Evolutionary conservation across 2,797 vertebrate genomes (phyloP).

Genomic region (Semotilus atromaculatus): DNA sequence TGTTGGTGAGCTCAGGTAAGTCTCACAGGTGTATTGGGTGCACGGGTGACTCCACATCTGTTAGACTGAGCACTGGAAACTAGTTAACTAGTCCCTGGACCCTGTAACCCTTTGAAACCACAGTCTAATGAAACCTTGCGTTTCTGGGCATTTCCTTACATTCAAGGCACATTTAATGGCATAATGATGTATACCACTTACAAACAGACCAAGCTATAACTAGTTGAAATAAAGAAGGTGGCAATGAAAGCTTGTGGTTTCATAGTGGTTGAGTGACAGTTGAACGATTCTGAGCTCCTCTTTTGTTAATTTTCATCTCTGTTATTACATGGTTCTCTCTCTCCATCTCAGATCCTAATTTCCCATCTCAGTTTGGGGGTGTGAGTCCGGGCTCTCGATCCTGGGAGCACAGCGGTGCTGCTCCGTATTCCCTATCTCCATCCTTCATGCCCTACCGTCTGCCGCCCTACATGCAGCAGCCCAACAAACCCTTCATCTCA

Average conservation of each 20-base stretch:
- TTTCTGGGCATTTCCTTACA: background rate
- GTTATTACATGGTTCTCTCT: background rate
- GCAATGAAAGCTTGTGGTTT: background rate
- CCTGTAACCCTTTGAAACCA: background rate
- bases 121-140: background rate
- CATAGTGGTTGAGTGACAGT: background rate
- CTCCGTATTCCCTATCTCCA: conserved; percentile 86
- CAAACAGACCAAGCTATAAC: background rate
- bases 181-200: background rate
- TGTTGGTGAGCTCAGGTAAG: conserved; percentile 56
- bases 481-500: conserved; percentile 89
- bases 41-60: conserved; percentile 23
- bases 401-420: conserved; percentile 88
- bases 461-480: conserved; percentile 93
- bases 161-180: background rate
- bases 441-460: conserved; percentile 91
- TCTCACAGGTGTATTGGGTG: conserved; percentile 20
- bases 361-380: conserved; percentile 86
- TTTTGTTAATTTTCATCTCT: too few relatives aligned
- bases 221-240: background rate
- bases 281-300: background rate
- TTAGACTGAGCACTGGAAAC: conserved; percentile 11
- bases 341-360: conserved; percentile 83
- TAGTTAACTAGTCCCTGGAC: background rate
- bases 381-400: conserved; percentile 84